Conservation (phyloP, 2,797 vertebrate genomes). For the Sardinella longiceps region DNA sequence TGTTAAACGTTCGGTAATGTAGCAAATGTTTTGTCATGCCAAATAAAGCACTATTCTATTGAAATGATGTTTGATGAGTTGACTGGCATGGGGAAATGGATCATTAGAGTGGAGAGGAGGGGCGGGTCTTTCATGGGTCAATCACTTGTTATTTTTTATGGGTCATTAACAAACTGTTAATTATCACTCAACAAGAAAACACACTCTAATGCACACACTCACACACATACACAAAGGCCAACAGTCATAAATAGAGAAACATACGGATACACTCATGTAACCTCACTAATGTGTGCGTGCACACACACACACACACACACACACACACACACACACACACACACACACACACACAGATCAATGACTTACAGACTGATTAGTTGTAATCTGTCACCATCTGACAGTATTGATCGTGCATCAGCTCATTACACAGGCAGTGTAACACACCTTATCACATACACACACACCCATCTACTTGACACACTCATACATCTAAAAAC, state of each 20-base stretch:
- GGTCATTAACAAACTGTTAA: conserved; percentile 47
- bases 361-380: conserved; percentile 79
- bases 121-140: conserved; percentile 52
- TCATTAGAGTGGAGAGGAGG: conserved; percentile 22
- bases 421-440: conserved; percentile 56
- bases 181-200: conserved; percentile 39
- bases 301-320: not conserved
- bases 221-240: not conserved
- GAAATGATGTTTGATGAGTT: conserved; percentile 1
- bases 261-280: not conserved
- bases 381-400: conserved; percentile 76
- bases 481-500: conserved; percentile 4
- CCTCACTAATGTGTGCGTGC: not conserved
- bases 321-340: not conserved
- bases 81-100: conserved; percentile 47
- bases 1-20: too few species aligned
- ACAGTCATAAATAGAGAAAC: not conserved
- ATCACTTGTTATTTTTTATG: conserved; percentile 65
- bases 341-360: conserved; percentile 54
- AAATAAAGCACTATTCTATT: too few species aligned
- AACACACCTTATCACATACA: conserved; percentile 37
- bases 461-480: not conserved
- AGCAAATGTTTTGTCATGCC: too few species aligned
- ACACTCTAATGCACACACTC: conserved; percentile 29
- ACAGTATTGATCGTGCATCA: conserved; percentile 68